Evolutionary conservation across 2,113 vertebrate species (phyloP).

Genomic region (Fregata magnificens): DNA sequence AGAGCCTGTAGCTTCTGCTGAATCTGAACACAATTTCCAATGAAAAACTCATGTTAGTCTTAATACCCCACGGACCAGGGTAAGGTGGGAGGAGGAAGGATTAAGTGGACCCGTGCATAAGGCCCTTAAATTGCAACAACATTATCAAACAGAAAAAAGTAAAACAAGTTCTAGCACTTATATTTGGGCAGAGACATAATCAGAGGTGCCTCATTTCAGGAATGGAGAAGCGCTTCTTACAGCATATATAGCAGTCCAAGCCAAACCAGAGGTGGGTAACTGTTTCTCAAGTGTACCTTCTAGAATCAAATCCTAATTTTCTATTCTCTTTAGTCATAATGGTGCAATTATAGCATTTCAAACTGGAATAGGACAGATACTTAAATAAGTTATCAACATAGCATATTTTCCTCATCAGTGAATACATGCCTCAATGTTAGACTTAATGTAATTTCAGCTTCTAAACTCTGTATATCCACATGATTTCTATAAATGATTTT

Average conservation of each 20-base stretch:
- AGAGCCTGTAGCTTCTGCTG: conserved; percentile 75
- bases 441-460: background rate
- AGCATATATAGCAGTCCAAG: background rate
- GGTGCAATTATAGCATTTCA: background rate
- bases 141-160: background rate
- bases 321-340: background rate
- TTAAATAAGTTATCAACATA: background rate
- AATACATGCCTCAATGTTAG: background rate
- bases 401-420: background rate
- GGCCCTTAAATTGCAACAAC: background rate
- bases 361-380: background rate
- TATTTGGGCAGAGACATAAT: background rate
- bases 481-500: background rate
- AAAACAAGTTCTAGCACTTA: background rate
- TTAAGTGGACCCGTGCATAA: background rate
- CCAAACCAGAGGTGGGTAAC: background rate
- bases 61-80: background rate
- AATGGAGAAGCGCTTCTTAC: background rate
- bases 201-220: background rate
- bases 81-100: background rate
- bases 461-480: background rate
- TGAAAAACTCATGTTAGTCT: background rate
- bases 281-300: background rate
- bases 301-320: background rate
- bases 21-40: conserved; percentile 57